Evolutionary conservation across 2,113 vertebrate genomes (phyloP), one percentile per base, ranked within the genome.

Genomic region (Galeopterus variegatus): DNA sequence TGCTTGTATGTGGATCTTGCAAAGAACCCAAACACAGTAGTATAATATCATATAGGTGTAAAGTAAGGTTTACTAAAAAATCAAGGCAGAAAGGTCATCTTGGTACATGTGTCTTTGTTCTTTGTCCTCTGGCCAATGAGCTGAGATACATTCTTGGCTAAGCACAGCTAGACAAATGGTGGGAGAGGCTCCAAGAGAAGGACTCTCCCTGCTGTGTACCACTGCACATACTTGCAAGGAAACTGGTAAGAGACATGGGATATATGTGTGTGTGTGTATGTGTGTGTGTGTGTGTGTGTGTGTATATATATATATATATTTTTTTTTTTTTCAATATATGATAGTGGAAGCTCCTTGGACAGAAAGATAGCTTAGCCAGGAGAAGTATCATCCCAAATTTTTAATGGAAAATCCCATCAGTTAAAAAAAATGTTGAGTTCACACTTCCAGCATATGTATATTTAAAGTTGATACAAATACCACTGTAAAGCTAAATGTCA

Each of bases 401-500:
- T 83, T 41, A 88, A 28, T 65, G 33, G 67, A 91, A 76, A 93
- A 8, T 60, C 21, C 33, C 52, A 76, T 52, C 13, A n/a, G 10
- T 87, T 81, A 67, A 77, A 90, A 84, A 82, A n/a, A 4, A 50
- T 50, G 24, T 48, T 50, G 65, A 36, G 36, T 36, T 50, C 67
- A 52, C 14, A 50, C 82, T 91, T 90, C 7, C 1, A 67, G 62
- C 26, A 26, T 3, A 36, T 23, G 19, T 62, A 8, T 90, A 70
- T 69, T 41, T 92, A 56, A 72, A 28, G 23, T 88, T 80, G 45
- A 36, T 54, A 92, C 3, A 31, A 6, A 28, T 36, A 28, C 33
- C 64, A 84, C n/a, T 81, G 9, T 94, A 50, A 67, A 86, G 8
- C 23, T 89, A 36, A 95, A 79, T 86, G 54, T 41, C 62, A 69